Base-by-base conservation (phyloP, 1,140 invertebrate genomes). In the Argopecten irradians region DNA sequence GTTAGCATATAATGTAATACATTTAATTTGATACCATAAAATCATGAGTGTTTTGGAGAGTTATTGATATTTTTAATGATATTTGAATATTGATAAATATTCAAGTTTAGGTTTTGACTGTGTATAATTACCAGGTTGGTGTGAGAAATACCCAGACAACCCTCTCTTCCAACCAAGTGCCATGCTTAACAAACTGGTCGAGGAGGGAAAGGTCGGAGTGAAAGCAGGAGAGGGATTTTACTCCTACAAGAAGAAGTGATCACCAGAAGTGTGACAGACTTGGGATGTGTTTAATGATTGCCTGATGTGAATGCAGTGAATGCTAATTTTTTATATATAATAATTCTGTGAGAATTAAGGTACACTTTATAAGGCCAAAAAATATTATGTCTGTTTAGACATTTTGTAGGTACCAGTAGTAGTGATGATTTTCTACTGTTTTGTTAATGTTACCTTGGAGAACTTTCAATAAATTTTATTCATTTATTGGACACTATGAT, bases 151-250 rank as follows among this genome's bases (percentile, higher is more conserved):
- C 93, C 98, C 98, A 0, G 96, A 98, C 36, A 97, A 98, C 93
- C 96, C 97, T 0, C 94, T 98, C 0, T 98, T 98, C 95, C 96
- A 97, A 82, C 97, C 97, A 0, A 96, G 96, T 82, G 95, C 96
- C 43, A 91, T 97, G 11, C 89, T 98, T 11, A 96, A 97, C 88
- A 97, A 98, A 94, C 93, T 98, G 86, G 97, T 98, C 2, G 92
- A 95, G 19, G 97, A 98, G 93, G 97, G 97, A 36, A 98, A 98
- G 96, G 95, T 98, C 0, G 98, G 98, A 8, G 95, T 97, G 1
- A 99, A 99, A 95, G 95, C 97, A 83, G 98, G 98, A 0, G 97
- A 98, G 96, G 98, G 98, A 46, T 98, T 98, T 94, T 98, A 98
- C 94, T 97, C 97, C 91, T 98, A 98, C 94, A 93, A 95, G 34